Percentiles rank a stretch among this genome's conserved stretches.
Evolutionary conservation across 2,888 invertebrate genomes (phyloP).

Genomic region (Ophioninae sp.): DNA sequence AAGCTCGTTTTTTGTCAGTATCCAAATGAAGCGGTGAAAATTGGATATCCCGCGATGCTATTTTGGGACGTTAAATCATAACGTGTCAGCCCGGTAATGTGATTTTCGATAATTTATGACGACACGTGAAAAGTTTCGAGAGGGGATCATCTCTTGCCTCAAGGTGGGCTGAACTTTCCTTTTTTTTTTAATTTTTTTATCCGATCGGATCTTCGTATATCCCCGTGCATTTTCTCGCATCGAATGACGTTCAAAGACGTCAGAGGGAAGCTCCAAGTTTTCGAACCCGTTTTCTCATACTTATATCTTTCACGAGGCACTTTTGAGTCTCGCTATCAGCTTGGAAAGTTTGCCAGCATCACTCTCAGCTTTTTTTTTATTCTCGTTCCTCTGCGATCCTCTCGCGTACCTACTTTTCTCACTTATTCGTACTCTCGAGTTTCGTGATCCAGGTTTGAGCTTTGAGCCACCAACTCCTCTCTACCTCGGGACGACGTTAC

Average conservation of each 20-base stretch:
- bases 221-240: conserved; percentile 10
- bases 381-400: conserved; percentile 34
- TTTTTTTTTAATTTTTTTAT: background rate
- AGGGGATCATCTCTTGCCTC: background rate
- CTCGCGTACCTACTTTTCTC: conserved; percentile 18
- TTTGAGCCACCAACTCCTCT: background rate
- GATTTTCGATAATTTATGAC: background rate
- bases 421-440: conserved; percentile 34
- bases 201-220: conserved; percentile 18
- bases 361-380: conserved; percentile 15
- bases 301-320: conserved; percentile 25
- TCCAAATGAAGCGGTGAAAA: background rate
- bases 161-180: conserved; percentile 1
- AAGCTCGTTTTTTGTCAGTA: background rate
- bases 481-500: conserved; percentile 12
- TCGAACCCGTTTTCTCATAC: conserved; percentile 53
- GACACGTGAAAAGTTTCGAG: background rate
- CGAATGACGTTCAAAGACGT: conserved; percentile 45
- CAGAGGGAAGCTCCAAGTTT: conserved; percentile 37
- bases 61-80: background rate
- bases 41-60: background rate
- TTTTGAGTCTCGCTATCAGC: conserved; percentile 25
- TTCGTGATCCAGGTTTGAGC: conserved; percentile 29
- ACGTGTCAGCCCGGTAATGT: background rate
- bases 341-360: conserved; percentile 31